A percentile compares a stretch with the other conserved stretches of the same genome.
Evolutionary conservation across 2,888 invertebrate species (phyloP).

Genomic region (Oeneis ivallda): DNA sequence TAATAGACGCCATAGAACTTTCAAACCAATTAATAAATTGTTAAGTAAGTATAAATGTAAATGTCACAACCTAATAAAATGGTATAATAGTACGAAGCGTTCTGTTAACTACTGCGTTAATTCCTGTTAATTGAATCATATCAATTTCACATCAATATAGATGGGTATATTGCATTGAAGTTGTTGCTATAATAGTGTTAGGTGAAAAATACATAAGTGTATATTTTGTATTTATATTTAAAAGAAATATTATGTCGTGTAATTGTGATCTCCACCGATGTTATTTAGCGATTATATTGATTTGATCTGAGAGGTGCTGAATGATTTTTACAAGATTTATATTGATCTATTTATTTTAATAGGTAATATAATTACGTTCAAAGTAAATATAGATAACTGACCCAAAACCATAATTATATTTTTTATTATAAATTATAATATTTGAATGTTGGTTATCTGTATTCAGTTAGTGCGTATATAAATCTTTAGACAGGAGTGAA

Average conservation of each 20-base stretch:
- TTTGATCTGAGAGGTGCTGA: slow-evolving; percentile 10
- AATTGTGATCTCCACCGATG: slow-evolving; percentile 82
- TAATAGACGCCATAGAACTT: too few species aligned
- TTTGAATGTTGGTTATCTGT: background rate
- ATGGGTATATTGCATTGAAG: slow-evolving; percentile 77
- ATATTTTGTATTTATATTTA: slow-evolving; percentile 79
- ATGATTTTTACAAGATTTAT: background rate
- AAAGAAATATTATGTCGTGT: slow-evolving; percentile 67
- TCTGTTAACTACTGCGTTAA: slow-evolving; percentile 74
- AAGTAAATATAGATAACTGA: background rate
- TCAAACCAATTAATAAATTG: too few species aligned
- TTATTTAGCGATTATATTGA: slow-evolving; percentile 77
- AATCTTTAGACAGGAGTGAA: background rate
- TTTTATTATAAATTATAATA: background rate
- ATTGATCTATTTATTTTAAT: background rate
- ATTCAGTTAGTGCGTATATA: background rate
- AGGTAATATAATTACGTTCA: background rate
- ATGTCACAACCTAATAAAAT: background rate
- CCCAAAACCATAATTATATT: background rate
- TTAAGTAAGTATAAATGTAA: too few species aligned
- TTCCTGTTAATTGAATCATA: slow-evolving; percentile 68
- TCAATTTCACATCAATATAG: slow-evolving; percentile 78
- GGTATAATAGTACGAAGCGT: slow-evolving; percentile 45
- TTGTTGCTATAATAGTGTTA: slow-evolving; percentile 68
- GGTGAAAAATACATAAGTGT: slow-evolving; percentile 71